phyloP scores from a whole-genome alignment of 2,797 vertebrate species.

The Ctenopoma kingsleyae region DNA sequence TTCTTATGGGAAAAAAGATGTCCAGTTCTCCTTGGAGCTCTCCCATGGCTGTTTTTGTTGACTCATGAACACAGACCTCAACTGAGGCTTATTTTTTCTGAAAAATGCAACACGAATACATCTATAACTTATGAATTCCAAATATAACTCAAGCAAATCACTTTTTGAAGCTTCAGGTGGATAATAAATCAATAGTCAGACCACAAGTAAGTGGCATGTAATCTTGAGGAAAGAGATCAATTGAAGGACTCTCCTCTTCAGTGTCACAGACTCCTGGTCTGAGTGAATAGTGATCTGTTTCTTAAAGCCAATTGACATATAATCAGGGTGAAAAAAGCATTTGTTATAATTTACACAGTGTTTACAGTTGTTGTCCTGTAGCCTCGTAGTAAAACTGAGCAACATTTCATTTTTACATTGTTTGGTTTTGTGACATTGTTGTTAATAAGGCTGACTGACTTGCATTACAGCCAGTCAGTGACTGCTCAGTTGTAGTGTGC shows the following conservation, averaged over 20 bases:
- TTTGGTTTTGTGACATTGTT: neutral
- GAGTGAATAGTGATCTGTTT: conserved; percentile 63
- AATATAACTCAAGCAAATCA: neutral
- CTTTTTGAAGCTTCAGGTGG: conserved; percentile 22
- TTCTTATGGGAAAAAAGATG: too few relatives aligned
- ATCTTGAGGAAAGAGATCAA: conserved; percentile 60
- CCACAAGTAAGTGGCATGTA: conserved; percentile 43
- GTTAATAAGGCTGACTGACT: too few relatives aligned
- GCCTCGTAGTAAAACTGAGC: neutral
- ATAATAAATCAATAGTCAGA: conserved; percentile 65
- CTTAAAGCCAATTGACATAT: conserved; percentile 59
- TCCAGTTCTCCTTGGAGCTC: too few relatives aligned
- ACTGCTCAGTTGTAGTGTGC: too few relatives aligned
- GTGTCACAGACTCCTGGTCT: conserved; percentile 50
- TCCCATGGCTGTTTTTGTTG: too few relatives aligned
- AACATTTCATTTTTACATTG: neutral
- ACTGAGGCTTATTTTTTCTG: too few relatives aligned
- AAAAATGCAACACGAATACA: conserved; percentile 8
- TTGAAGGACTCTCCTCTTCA: conserved; percentile 54
- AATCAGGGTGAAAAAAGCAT: conserved; percentile 23
- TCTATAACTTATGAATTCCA: neutral
- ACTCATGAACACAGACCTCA: too few relatives aligned
- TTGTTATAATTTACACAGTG: neutral
- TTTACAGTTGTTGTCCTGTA: neutral
- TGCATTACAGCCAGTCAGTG: too few relatives aligned